Conservation (phyloP, 2,113 vertebrate species). For the Entelurus aequoreus region DNA sequence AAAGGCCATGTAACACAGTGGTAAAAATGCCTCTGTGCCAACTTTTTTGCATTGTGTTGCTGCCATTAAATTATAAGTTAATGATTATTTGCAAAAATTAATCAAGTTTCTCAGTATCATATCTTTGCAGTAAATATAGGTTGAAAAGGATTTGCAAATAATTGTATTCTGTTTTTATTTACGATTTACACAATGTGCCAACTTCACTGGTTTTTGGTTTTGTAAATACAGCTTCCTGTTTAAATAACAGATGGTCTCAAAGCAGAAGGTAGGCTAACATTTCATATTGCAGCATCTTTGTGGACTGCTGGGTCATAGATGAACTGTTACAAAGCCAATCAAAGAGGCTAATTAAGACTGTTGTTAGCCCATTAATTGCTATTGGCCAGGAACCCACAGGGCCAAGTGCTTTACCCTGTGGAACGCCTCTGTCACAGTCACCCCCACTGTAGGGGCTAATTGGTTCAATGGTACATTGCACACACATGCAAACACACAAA, state of each 20-base stretch:
- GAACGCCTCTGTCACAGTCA: conserved; percentile 43
- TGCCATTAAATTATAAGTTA: no score
- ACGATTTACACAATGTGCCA: no score
- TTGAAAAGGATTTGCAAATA: no score
- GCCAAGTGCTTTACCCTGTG: conserved; percentile 53
- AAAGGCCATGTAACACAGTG: no score
- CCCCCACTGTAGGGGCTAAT: conserved; percentile 56
- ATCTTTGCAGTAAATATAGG: no score
- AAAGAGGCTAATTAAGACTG: conserved; percentile 70
- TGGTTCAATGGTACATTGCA: conserved; percentile 46
- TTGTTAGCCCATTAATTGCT: conserved; percentile 69
- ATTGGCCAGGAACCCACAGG: conserved; percentile 59
- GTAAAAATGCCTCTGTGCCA: no score
- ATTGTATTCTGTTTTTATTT: no score
- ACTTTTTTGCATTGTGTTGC: no score
- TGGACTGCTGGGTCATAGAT: conserved; percentile 34
- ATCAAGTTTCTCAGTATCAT: no score
- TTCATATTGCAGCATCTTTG: conserved; percentile 29
- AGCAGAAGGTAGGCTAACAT: not conserved
- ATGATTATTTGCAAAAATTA: no score
- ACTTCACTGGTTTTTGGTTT: no score
- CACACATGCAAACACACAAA: conserved; percentile 19
- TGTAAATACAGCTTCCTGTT: not conserved
- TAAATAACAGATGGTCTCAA: conserved; percentile 42
- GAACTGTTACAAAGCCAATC: conserved; percentile 60